Evolutionary conservation across 2,113 vertebrate genomes (phyloP).

Genomic region (Sinocyclocheilus rhinocerous): DNA sequence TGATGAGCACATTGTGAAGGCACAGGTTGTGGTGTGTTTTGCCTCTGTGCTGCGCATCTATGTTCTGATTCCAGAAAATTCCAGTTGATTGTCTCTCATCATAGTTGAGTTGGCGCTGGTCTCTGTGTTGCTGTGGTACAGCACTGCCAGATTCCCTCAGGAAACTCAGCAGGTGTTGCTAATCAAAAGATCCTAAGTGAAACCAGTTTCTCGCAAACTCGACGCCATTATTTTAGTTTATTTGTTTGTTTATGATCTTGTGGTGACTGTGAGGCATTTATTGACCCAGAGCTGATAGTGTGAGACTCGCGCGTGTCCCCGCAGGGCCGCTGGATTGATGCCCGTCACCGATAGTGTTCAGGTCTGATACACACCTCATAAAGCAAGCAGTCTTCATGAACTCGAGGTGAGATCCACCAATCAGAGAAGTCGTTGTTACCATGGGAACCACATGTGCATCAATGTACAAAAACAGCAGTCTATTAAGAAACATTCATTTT

Average conservation of each 20-base stretch:
- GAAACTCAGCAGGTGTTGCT: constrained; percentile 6
- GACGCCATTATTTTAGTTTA: constrained; percentile 1
- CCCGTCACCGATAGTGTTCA: constrained; percentile 5
- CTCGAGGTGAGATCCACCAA: too few relatives aligned
- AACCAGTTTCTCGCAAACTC: not conserved
- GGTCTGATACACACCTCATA: constrained; percentile 26
- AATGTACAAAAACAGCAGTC: not conserved
- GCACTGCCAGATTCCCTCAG: not conserved
- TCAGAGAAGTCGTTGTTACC: not conserved
- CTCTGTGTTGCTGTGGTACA: not conserved
- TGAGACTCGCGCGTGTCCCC: not conserved
- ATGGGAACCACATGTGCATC: not conserved
- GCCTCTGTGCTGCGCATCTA: constrained; percentile 10
- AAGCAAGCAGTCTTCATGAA: not conserved
- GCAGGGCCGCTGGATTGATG: not conserved
- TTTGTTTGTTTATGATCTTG: constrained; percentile 18
- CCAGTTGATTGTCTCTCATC: not conserved
- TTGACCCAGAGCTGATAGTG: constrained; percentile 30
- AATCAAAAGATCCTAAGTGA: constrained; percentile 22
- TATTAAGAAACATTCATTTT: not conserved
- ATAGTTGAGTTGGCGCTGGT: not conserved
- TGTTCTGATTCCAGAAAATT: not conserved
- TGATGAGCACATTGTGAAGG: not conserved
- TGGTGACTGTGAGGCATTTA: constrained; percentile 20
- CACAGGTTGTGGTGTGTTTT: not conserved